Percentiles rank a stretch among this genome's conserved stretches.
Evolutionary conservation across 2,113 vertebrate genomes (phyloP).

Genomic region (Xenotilapia caudafasciata): DNA sequence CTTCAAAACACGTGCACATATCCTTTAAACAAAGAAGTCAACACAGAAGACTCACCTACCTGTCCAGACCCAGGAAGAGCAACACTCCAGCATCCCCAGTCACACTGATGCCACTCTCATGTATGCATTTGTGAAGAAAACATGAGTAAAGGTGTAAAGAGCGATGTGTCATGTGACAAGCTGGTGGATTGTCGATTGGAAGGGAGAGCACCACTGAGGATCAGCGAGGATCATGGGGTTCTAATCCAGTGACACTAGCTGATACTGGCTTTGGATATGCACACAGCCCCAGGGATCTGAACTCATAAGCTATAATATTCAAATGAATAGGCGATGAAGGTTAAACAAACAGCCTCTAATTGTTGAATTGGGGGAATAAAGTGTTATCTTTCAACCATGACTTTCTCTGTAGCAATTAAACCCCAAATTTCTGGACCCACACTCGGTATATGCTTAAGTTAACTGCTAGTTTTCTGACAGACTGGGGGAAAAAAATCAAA

Average conservation of each 20-base stretch:
- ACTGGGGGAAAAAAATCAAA: fast-evolving
- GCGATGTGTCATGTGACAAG: constrained; percentile 21
- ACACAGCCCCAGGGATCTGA: not conserved
- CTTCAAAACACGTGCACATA: not conserved
- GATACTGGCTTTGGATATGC: constrained; percentile 28
- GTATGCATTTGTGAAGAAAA: not conserved
- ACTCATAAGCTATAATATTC: not conserved
- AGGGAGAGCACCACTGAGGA: constrained; percentile 2
- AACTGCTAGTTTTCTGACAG: not conserved
- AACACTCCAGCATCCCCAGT: not conserved
- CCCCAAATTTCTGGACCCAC: not conserved
- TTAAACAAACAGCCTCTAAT: not conserved
- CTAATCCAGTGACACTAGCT: constrained; percentile 54
- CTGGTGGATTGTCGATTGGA: constrained; percentile 9
- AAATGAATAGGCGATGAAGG: not conserved
- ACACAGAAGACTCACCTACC: not conserved
- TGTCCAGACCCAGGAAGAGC: not conserved
- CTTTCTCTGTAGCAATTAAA: not conserved
- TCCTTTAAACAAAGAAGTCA: not conserved
- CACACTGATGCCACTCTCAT: not conserved
- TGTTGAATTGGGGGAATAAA: not conserved
- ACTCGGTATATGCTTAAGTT: fast-evolving
- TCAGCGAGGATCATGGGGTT: constrained; percentile 49
- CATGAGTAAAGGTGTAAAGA: not conserved
- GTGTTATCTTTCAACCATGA: not conserved